Evolutionary conservation across 2,888 invertebrate genomes (phyloP).

Genomic region (Catocala fraxini): DNA sequence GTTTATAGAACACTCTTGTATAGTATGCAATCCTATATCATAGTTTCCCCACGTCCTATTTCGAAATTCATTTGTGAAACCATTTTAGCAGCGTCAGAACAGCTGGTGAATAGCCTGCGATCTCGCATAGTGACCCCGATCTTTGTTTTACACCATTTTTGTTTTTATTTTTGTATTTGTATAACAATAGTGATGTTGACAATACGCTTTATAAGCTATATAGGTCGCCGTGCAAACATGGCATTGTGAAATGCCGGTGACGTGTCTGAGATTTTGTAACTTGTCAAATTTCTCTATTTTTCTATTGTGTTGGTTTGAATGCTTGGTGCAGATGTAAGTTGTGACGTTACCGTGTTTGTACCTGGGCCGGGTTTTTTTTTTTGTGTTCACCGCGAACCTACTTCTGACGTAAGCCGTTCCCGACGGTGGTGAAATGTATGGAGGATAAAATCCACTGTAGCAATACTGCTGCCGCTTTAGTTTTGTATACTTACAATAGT

Average conservation of each 20-base stretch:
- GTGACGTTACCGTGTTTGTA: neutral
- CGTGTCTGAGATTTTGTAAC: conserved; percentile 3
- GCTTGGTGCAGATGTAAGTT: neutral
- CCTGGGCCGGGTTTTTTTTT: too few species aligned
- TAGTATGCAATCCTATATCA: neutral
- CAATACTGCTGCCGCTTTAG: too few species aligned
- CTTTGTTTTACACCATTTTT: conserved; percentile 17
- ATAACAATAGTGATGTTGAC: conserved; percentile 32
- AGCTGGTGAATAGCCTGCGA: conserved; percentile 35
- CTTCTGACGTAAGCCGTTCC: too few species aligned
- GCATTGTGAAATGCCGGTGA: neutral
- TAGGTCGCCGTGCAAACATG: neutral
- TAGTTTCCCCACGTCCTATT: conserved; percentile 31
- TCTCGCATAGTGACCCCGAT: conserved; percentile 43
- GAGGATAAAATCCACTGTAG: too few species aligned
- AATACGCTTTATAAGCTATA: neutral
- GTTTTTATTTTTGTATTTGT: conserved; percentile 30
- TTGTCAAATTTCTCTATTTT: neutral
- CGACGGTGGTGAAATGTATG: too few species aligned
- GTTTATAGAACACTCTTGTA: too few species aligned
- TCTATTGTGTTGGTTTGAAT: neutral
- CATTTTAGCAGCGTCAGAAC: conserved; percentile 23
- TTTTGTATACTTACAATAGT: too few species aligned
- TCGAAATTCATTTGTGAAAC: conserved; percentile 34
- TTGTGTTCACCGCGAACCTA: too few species aligned